Evolutionary conservation across 2,888 invertebrate genomes (phyloP).

Genomic region (Phytoseiulus persimilis): DNA sequence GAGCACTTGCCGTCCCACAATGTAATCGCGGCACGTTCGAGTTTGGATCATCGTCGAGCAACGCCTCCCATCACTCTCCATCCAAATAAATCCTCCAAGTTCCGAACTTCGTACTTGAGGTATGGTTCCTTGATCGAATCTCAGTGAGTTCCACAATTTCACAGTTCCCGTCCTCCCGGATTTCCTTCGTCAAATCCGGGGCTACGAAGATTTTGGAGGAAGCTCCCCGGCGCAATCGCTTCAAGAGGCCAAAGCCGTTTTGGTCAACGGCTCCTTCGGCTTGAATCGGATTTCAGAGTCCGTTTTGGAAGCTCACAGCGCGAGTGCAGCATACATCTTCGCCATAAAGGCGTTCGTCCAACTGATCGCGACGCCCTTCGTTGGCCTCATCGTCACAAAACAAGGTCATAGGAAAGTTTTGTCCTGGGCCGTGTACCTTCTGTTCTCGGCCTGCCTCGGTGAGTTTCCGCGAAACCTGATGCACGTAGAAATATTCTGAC

Average conservation of each 20-base stretch:
- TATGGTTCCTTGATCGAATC: too few relatives aligned
- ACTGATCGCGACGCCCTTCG: constrained; percentile 12
- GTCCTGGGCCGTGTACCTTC: constrained; percentile 18
- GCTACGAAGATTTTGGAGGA: not conserved
- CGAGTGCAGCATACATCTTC: constrained; percentile 10
- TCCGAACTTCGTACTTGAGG: too few relatives aligned
- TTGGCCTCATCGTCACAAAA: not conserved
- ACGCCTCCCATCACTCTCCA: too few relatives aligned
- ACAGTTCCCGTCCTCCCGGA: constrained; percentile 25
- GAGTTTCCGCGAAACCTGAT: not conserved
- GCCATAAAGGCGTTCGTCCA: constrained; percentile 6
- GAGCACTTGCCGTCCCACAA: too few relatives aligned
- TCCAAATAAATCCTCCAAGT: too few relatives aligned
- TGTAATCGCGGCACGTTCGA: too few relatives aligned
- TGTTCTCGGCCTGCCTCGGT: constrained; percentile 9
- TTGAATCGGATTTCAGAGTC: not conserved
- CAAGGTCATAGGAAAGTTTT: constrained; percentile 9
- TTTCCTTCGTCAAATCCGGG: not conserved
- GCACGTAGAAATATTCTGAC: too few relatives aligned
- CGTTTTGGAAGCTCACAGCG: not conserved
- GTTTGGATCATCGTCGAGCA: too few relatives aligned
- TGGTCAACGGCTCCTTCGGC: not conserved
- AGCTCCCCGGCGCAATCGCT: not conserved
- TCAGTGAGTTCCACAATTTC: not conserved
- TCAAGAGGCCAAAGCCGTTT: not conserved